phyloP scores from a whole-genome alignment of 2,797 vertebrate genomes.

The Gambelia wislizenii region DNA sequence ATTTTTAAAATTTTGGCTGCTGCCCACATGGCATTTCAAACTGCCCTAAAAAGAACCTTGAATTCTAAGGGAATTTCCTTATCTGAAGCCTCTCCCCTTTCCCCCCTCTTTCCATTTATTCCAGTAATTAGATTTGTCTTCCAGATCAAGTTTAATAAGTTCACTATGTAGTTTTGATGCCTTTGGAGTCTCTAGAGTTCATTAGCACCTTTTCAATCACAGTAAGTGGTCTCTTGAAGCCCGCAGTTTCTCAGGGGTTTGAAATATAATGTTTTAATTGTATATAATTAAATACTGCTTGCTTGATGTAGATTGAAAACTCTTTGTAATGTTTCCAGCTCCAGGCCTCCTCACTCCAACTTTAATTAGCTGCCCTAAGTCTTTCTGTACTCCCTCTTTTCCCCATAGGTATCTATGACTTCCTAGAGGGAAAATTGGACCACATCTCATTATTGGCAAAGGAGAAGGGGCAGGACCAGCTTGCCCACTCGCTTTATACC shows the following conservation, averaged over 20 bases:
- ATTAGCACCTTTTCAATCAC: conserved; percentile 51
- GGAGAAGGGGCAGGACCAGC: conserved; percentile 19
- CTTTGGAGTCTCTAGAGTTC: conserved; percentile 47
- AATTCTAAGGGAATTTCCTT: conserved; percentile 8
- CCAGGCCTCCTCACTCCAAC: conserved; percentile 25
- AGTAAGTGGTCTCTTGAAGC: conserved; percentile 44
- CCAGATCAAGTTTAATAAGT: conserved; percentile 34
- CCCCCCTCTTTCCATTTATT: conserved; percentile 21
- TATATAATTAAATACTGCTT: conserved; percentile 71
- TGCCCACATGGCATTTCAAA: conserved; percentile 2
- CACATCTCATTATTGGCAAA: conserved; percentile 61
- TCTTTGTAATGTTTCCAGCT: conserved; percentile 62
- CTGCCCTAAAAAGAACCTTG: background rate
- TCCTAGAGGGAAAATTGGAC: conserved; percentile 57
- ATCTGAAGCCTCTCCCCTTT: conserved; percentile 13
- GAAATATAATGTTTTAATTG: conserved; percentile 63
- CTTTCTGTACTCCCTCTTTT: conserved; percentile 57
- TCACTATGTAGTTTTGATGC: conserved; percentile 15
- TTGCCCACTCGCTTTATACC: conserved; percentile 31
- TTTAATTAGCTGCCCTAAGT: conserved; percentile 73
- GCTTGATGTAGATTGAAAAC: conserved; percentile 66
- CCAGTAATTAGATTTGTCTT: conserved; percentile 41
- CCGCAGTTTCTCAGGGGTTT: conserved; percentile 47
- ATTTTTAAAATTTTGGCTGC: background rate
- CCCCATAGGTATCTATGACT: conserved; percentile 37